These are phyloP conservation scores for Microcaecilia unicolor DNA, from an alignment of 2,797 vertebrate genomes.

Conservation along the genomic window DNA sequence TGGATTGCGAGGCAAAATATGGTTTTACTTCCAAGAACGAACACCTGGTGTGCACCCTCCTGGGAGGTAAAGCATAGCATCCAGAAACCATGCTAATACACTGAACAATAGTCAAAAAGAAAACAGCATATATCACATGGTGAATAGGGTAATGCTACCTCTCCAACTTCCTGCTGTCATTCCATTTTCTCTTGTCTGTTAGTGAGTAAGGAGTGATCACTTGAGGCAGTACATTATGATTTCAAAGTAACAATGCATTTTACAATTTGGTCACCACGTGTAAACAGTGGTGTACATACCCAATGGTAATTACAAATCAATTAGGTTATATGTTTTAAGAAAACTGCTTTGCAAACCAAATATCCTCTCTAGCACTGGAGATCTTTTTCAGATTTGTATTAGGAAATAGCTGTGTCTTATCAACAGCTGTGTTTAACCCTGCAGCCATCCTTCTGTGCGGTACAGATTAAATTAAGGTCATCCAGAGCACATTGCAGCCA, in stretches of 20 bases:
- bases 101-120: constrained; percentile 4
- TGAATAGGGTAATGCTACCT: constrained; percentile 12
- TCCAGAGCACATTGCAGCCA: constrained; percentile 30
- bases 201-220: constrained; percentile 30
- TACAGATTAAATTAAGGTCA: no score
- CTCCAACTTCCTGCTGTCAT: constrained; percentile 27
- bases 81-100: neutral
- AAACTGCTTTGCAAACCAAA: constrained; percentile 11
- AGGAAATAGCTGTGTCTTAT: constrained; percentile 17
- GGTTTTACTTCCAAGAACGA: constrained; percentile 1
- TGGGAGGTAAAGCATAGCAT: constrained; percentile 3
- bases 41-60: constrained; percentile 10
- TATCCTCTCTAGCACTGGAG: constrained; percentile 2
- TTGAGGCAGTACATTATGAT: constrained; percentile 23
- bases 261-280: constrained; percentile 49
- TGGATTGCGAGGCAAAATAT: neutral
- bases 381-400: no score
- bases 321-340: constrained; percentile 22
- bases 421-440: constrained; percentile 21
- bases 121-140: neutral
- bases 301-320: constrained; percentile 48
- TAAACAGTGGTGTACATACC: constrained; percentile 23
- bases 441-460: constrained; percentile 25
- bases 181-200: constrained; percentile 34
- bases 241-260: constrained; percentile 48